Evolutionary conservation across 2,797 vertebrate species (phyloP), one percentile per base, ranked within the genome.

Genomic region (Vireo griseus): DNA sequence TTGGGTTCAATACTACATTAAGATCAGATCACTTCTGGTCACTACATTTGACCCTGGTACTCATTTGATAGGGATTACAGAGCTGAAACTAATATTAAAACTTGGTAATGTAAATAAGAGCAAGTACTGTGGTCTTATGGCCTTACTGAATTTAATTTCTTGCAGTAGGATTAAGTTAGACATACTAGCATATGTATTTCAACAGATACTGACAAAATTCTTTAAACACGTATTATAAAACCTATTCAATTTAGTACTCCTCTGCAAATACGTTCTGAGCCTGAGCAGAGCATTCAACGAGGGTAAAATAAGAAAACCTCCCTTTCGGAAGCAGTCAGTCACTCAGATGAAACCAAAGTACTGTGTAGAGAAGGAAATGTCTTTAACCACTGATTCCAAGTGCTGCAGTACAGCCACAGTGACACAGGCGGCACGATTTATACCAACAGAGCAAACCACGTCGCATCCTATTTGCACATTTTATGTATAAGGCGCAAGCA

Each of bases 401-500:
- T 44, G 58, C 57, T 11, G 7, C 24, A 33, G 26, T 25, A 50
- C 7, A 55, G 69, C 28, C 19, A 31, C 1, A 39, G 11, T 39
- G 48, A 39, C 40, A 66, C 11, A 35, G 68, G 33, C 0, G 0
- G 42, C 26, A 80, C 5, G 4, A 54, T 28, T 29, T 2, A 3
- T 15, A 71, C 31, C 26, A 35, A 17, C 44, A 40, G 13, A 59
- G 26, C 29, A 52, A 87, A 76, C 1, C 2, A 90, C 4, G 6
- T 19, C 4, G 0, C 31, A 45, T 29, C 54, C 48, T 12, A 25
- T 19, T 63, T 15, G 58, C 13, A 29, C 22, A 2, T 66, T 74
- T 58, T 13, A 62, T 24, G 9, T 1, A 2, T 10, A 20, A 54
- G 91, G 58, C 20, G 10, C 92, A 71, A 74, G 47, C 42, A 17